Percentiles rank a stretch among this genome's conserved stretches.
These are phyloP conservation scores for Anas capensis DNA, from an alignment of 2,797 vertebrate genomes.

Conservation along the genomic window DNA sequence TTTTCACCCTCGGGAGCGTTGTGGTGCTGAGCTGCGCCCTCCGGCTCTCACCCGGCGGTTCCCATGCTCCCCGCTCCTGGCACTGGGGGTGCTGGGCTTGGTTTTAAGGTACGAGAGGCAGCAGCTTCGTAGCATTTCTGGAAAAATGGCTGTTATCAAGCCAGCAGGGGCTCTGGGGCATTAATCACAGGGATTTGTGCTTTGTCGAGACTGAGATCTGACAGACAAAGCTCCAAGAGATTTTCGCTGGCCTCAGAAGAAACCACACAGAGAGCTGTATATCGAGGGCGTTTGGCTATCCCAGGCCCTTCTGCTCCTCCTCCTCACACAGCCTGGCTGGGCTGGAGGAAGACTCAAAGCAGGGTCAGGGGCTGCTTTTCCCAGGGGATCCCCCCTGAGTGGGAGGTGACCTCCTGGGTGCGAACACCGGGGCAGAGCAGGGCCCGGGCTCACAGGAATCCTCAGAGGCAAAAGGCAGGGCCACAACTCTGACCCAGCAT, in stretches of 20 bases:
- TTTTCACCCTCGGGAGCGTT: neutral
- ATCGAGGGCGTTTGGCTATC: conserved; percentile 36
- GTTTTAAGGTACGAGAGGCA: neutral
- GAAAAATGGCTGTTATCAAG: neutral
- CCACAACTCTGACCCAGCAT: neutral
- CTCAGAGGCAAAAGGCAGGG: neutral
- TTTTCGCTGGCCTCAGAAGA: neutral
- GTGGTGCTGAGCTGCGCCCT: neutral
- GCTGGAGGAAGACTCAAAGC: neutral
- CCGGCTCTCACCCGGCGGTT: neutral
- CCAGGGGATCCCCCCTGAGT: neutral
- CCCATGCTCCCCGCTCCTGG: neutral
- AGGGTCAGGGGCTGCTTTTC: neutral
- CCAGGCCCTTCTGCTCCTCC: neutral
- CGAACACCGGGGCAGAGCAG: conserved; percentile 14
- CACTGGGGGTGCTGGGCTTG: neutral
- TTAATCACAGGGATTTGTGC: conserved; percentile 38
- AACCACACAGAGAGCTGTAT: neutral
- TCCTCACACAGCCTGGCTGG: neutral
- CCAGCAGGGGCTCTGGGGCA: conserved; percentile 6
- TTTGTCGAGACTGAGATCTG: neutral
- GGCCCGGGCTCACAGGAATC: neutral
- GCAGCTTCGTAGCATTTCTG: neutral
- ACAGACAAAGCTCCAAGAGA: conserved; percentile 28
- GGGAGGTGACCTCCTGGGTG: neutral